Evolutionary conservation across 2,888 invertebrate species (phyloP), one percentile per base, ranked within the genome.

Genomic region (Eumacrocentrus americanus): DNA sequence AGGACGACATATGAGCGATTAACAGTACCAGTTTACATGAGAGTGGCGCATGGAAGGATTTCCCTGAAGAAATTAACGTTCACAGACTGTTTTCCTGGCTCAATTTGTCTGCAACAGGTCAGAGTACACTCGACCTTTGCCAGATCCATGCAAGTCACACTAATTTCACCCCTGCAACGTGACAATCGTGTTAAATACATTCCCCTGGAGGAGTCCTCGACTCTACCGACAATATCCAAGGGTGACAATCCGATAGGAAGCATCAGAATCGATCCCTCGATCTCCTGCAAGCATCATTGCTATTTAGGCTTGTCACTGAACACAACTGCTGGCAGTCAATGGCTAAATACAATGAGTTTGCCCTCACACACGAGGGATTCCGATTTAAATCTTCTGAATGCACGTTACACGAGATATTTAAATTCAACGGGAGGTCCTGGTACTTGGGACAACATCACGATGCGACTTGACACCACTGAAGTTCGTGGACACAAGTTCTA

Each of bases 81-180:
- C 77, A 87, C 88, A 65, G 88, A 90, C 77, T 91, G 91, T 73
- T 94, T 92, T 84, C 94, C 92, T 64, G 92, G 90, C 65, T 92
- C 90, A 81, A 85, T 90, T 67, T 91, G 91, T 74, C 85, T 86
- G 51, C 88, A 90, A 71, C 89, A 90, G 69, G 83, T 97, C 62
- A 87, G 89, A 75, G 86, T 95, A 64, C 89, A 91, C 74, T 95
- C 92, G 71, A 89, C 89, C 3, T 95, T 94, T 83, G 83, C 88
- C 67, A 87, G 90, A 72, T 85, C 88, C 52, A 92, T 97, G 91
- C 87, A 88, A 66, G 88, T 95, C 46, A 85, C 87, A 57, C 81
- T 85, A 64, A 85, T 92, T 40, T 80, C 85, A 80, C 81, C 87
- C 85, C 77, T 87, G 78, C 82, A 76, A 53, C 77, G 76, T 56